Evolutionary conservation across 2,113 vertebrate genomes (phyloP).

Genomic region (Aspiorhynchus laticeps): DNA sequence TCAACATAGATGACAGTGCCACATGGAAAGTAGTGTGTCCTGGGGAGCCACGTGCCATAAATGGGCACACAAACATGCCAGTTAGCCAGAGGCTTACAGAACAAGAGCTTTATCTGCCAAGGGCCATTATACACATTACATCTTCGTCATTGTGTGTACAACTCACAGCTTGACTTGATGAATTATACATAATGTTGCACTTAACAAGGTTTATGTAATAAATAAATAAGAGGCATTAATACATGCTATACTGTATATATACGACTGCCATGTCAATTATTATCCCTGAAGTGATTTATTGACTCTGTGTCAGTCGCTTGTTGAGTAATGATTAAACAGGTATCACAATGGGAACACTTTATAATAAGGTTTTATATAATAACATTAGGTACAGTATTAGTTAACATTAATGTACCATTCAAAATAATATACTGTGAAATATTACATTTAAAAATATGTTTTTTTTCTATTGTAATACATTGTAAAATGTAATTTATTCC

Average conservation of each 20-base stretch:
- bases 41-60: constrained; percentile 61
- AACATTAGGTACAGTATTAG: neutral
- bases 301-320: neutral
- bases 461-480: no score
- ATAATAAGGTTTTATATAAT: neutral
- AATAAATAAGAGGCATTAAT: neutral
- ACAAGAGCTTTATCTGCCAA: constrained; percentile 50
- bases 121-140: constrained; percentile 58
- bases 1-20: constrained; percentile 66
- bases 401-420: neutral
- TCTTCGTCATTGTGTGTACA: neutral
- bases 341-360: neutral
- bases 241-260: neutral
- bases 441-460: no score
- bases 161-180: neutral
- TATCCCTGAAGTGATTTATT: constrained; percentile 14
- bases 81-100: constrained; percentile 25
- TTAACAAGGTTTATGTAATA: neutral
- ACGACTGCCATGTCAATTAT: neutral
- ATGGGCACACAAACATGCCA: constrained; percentile 58
- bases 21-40: constrained; percentile 63
- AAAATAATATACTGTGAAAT: no score
- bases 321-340: neutral
- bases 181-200: neutral
- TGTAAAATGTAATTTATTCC: neutral